Evolutionary conservation across 2,797 vertebrate species (phyloP), one percentile per base, ranked within the genome.

Genomic region (Centroberyx gerrardi): DNA sequence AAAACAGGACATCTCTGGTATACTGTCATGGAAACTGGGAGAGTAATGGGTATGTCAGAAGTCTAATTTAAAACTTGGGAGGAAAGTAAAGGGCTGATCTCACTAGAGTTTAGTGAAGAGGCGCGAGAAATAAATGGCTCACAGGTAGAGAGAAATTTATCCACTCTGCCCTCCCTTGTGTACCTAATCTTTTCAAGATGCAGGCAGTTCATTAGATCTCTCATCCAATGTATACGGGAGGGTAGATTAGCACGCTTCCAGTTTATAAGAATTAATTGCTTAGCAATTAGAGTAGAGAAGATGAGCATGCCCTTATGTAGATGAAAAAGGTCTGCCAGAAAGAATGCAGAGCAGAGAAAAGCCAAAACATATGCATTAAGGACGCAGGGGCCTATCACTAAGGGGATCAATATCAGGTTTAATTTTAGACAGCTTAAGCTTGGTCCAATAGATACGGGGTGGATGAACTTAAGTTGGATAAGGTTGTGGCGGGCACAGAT

Each of bases 121-220:
- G 29, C 71, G 66, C 80, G 76, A 74, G 38, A 86, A 85, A 86
- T 81, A 70, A 81, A 80, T 83, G 69, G 44, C 73, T 85, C 59
- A 80, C 67, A 74, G 78, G 69, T 78, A 61, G 72, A 83, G 48
- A 54, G 61, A 81, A 64, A 76, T 73, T 38, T 64, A 82, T 76
- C 66, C 58, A 76, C 82, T 76, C 74, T 73, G 42, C 52, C 22
- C 38, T 87, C 72, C 55, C 74, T 71, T 49, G 68, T 78, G 75
- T 40, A 80, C 62, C 58, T 75, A 70, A 86, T 90, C 67, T 68
- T 87, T 86, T 82, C 56, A 73, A 82, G 72, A 85, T 85, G 72
- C 62, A 73, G 63, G 55, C 44, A 78, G 76, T 74, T 83, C 28
- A 72, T 84, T 86, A 76, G 66, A 71, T 76, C 68, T 64, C 72